Conservation (phyloP, 2,888 invertebrate species). For the Polyommatus iphigenia region DNA sequence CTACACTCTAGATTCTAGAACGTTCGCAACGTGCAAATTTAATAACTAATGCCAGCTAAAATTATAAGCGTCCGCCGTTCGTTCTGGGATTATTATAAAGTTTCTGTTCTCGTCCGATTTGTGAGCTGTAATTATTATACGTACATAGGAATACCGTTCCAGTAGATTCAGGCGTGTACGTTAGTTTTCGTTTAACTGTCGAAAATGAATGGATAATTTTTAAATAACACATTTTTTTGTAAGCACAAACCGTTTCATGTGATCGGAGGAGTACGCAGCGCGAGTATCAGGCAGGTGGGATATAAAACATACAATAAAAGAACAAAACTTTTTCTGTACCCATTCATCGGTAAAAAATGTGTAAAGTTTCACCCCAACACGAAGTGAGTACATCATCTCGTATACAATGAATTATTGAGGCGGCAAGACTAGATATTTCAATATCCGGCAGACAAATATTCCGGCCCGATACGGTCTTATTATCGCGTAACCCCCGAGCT, state of each 20-base stretch:
- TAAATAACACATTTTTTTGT: not conserved
- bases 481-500: conserved; percentile 44
- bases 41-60: not conserved
- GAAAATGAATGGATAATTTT: not conserved
- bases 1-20: not conserved
- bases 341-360: conserved; percentile 6
- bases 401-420: conserved; percentile 32
- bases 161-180: not conserved
- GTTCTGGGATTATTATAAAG: not conserved
- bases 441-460: conserved; percentile 41
- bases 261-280: not conserved
- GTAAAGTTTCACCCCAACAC: conserved; percentile 27
- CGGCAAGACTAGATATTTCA: conserved; percentile 34
- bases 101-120: not conserved
- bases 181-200: not conserved
- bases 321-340: not conserved
- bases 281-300: not conserved
- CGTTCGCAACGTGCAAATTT: conserved; percentile 15
- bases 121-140: not conserved
- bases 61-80: not conserved
- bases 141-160: not conserved
- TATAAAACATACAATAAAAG: not conserved
- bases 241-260: not conserved
- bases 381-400: conserved; percentile 29
- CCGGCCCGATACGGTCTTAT: conserved; percentile 41